These are phyloP conservation scores for Rhinatrema bivittatum DNA, from an alignment of 2,797 vertebrate species.

Conservation along the genomic window DNA sequence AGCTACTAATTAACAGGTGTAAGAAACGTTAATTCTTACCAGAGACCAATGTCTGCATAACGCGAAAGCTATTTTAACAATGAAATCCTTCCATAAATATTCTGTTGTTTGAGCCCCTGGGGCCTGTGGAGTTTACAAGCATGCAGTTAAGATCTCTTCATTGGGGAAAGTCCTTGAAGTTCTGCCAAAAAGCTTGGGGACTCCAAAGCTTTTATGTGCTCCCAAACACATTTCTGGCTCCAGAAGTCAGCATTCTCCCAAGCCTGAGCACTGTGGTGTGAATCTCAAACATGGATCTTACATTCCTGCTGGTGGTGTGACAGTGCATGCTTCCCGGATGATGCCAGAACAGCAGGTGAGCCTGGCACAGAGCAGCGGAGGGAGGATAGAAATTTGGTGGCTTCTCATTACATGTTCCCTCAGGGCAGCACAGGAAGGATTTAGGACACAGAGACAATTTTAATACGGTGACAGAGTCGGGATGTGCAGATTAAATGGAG, in stretches of 20 bases:
- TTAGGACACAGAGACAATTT: constrained; percentile 54
- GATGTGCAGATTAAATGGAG: constrained; percentile 58
- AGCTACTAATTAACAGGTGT: constrained; percentile 69
- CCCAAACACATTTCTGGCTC: constrained; percentile 58
- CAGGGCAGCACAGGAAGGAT: constrained; percentile 63
- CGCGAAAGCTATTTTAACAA: constrained; percentile 52
- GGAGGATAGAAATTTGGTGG: constrained; percentile 46
- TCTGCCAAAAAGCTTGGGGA: constrained; percentile 55
- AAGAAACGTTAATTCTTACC: constrained; percentile 43
- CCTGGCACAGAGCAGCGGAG: constrained; percentile 47
- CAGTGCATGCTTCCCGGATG: constrained; percentile 58
- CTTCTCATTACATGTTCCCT: constrained; percentile 64
- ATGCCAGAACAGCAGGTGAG: constrained; percentile 69
- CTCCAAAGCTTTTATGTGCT: constrained; percentile 62
- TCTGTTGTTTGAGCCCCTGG: constrained; percentile 59
- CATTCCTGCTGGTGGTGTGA: constrained; percentile 58
- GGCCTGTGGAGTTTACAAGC: constrained; percentile 65
- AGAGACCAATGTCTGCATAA: constrained; percentile 52
- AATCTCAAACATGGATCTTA: constrained; percentile 62
- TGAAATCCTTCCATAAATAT: constrained; percentile 54
- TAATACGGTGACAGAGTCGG: constrained; percentile 59
- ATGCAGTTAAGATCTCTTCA: constrained; percentile 64
- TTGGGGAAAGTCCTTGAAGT: constrained; percentile 66
- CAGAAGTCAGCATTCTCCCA: constrained; percentile 46
- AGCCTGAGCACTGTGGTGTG: constrained; percentile 55